phyloP scores from a whole-genome alignment of 2,113 vertebrate species.

The Gasterosteus nipponicus region DNA sequence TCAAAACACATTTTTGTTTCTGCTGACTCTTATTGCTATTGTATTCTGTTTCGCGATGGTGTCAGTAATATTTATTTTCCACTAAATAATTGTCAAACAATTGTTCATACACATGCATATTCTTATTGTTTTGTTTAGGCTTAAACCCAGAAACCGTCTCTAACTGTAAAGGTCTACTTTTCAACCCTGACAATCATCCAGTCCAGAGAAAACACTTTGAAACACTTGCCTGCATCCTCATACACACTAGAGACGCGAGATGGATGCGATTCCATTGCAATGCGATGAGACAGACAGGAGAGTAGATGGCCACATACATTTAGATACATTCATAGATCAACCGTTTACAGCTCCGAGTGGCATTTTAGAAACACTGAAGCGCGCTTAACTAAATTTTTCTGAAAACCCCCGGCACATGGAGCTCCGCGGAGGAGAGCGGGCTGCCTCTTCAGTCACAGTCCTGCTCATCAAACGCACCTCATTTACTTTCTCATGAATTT shows the following conservation, averaged over 20 bases:
- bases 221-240: neutral
- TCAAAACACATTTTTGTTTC: neutral
- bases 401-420: neutral
- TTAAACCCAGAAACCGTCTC: neutral
- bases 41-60: too few relatives aligned
- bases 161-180: neutral
- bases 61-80: too few relatives aligned
- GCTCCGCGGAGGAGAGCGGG: slow-evolving; percentile 1
- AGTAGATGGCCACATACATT: neutral
- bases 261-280: neutral
- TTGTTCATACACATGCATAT: too few relatives aligned
- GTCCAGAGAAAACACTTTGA: neutral
- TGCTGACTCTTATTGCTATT: too few relatives aligned
- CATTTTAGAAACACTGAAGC: neutral
- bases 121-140: too few relatives aligned
- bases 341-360: neutral
- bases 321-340: neutral
- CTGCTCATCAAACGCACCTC: neutral
- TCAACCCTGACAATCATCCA: neutral
- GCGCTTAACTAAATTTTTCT: slow-evolving; percentile 5
- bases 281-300: neutral
- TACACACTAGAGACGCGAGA: slow-evolving; percentile 5
- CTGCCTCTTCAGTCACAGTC: neutral
- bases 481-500: slow-evolving; percentile 19
- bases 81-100: neutral